phyloP scores from a whole-genome alignment of 2,888 invertebrate genomes.

The Erebia epiphron region DNA sequence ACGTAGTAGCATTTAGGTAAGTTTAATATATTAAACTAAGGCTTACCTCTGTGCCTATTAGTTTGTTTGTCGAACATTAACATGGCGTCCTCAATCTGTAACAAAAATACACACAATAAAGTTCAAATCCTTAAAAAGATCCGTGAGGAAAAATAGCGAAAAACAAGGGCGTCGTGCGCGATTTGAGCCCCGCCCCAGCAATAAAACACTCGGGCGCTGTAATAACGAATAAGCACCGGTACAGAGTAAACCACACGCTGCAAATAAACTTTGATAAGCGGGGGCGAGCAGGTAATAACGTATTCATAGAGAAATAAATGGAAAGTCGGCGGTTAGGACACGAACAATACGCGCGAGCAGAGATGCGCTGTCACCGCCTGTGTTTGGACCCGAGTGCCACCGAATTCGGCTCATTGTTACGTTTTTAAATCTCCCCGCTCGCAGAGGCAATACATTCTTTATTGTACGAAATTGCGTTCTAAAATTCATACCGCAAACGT shows the following conservation, averaged over 20 bases:
- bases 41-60: constrained; percentile 99
- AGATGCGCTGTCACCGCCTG: constrained; percentile 74
- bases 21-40: constrained; percentile 23
- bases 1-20: not conserved
- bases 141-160: constrained; percentile 63
- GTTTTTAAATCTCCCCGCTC: constrained; percentile 68
- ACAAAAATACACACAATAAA: constrained; percentile 79
- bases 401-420: constrained; percentile 69
- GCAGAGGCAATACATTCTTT: constrained; percentile 72
- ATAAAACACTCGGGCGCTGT: constrained; percentile 81
- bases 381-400: constrained; percentile 52
- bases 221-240: constrained; percentile 83
- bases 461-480: constrained; percentile 74
- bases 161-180: constrained; percentile 76
- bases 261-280: constrained; percentile 84
- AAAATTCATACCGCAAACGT: constrained; percentile 70
- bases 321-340: constrained; percentile 82
- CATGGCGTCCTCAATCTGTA: constrained; percentile 99
- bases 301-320: constrained; percentile 84
- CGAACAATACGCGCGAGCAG: constrained; percentile 74
- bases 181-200: constrained; percentile 78
- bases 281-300: constrained; percentile 83
- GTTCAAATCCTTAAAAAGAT: constrained; percentile 65
- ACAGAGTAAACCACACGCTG: constrained; percentile 82
- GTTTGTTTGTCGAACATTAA: constrained; percentile 99